Percentiles rank a stretch among this genome's conserved stretches.
These are phyloP conservation scores for Mythimna ferrago DNA, from an alignment of 2,888 invertebrate genomes.

Conservation along the genomic window DNA sequence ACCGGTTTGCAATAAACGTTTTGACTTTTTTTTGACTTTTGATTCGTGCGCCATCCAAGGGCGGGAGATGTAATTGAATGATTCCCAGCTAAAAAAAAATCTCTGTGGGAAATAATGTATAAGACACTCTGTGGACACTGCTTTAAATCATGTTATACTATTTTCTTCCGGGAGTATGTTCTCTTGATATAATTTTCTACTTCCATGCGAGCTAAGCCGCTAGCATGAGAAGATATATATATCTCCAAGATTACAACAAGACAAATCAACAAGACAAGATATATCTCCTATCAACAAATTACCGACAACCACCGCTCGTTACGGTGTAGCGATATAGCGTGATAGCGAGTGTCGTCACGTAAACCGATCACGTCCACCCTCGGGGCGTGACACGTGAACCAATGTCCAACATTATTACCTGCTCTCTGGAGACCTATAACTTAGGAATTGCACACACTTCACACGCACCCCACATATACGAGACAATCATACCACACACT, in stretches of 20 bases:
- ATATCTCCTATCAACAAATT: not conserved
- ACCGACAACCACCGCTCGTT: not conserved
- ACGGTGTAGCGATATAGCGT: conserved; percentile 18
- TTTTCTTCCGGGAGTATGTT: no score
- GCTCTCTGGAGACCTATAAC: conserved; percentile 48
- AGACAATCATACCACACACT: not conserved
- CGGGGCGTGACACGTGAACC: conserved; percentile 63
- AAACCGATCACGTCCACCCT: conserved; percentile 68
- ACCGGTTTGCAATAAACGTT: no score
- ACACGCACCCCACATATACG: conserved; percentile 8
- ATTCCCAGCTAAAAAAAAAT: no score
- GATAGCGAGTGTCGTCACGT: conserved; percentile 24
- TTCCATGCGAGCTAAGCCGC: no score
- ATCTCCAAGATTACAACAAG: no score
- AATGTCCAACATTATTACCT: conserved; percentile 71
- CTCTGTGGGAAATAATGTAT: no score
- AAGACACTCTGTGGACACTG: no score
- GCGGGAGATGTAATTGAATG: no score
- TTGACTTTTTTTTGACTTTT: no score
- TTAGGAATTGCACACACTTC: conserved; percentile 9
- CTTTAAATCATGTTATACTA: no score
- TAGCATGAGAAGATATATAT: not conserved
- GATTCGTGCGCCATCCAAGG: no score
- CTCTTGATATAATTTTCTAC: no score
- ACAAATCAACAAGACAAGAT: not conserved